A percentile compares a stretch with the other conserved stretches of the same genome.
Evolutionary conservation across 1,140 invertebrate species (phyloP).

Genomic region (Brachystomella parvula): DNA sequence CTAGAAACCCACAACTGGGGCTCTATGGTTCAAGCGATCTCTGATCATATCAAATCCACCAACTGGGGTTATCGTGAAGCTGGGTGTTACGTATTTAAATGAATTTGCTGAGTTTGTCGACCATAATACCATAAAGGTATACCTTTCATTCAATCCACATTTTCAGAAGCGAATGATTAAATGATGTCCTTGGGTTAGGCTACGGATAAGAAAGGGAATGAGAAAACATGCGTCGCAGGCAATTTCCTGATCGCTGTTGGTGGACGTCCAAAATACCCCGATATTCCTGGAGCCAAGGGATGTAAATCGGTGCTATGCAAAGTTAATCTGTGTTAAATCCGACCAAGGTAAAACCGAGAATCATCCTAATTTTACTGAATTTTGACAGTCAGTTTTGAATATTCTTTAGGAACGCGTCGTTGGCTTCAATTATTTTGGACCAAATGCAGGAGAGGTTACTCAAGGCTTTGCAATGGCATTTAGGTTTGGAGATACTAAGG

Average conservation of each 20-base stretch:
- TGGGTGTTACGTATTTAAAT: slow-evolving; percentile 60
- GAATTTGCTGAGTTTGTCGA: slow-evolving; percentile 54
- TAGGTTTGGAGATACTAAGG: slow-evolving; percentile 57
- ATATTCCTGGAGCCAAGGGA: slow-evolving; percentile 51
- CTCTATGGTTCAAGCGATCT: slow-evolving; percentile 50
- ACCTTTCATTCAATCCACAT: background rate
- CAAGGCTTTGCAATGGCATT: slow-evolving; percentile 50
- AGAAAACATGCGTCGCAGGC: slow-evolving; percentile 46
- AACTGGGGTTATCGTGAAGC: slow-evolving; percentile 58
- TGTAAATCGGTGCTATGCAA: slow-evolving; percentile 60
- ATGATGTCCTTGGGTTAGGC: slow-evolving; percentile 40
- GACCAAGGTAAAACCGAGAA: slow-evolving; percentile 43
- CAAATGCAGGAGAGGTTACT: slow-evolving; percentile 93
- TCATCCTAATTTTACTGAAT: too few species aligned
- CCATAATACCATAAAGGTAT: slow-evolving; percentile 51
- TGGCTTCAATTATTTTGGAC: slow-evolving; percentile 91
- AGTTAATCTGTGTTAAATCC: slow-evolving; percentile 59
- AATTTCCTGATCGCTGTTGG: slow-evolving; percentile 59
- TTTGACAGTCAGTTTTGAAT: too few species aligned
- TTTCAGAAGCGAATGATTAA: slow-evolving; percentile 4
- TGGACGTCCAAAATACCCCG: slow-evolving; percentile 54
- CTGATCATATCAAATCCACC: slow-evolving; percentile 54
- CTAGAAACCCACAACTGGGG: slow-evolving; percentile 51
- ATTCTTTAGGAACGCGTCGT: slow-evolving; percentile 79
- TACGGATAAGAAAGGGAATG: slow-evolving; percentile 50